Evolutionary conservation across 2,888 invertebrate genomes (phyloP).

Genomic region (Alloplasta piceator): DNA sequence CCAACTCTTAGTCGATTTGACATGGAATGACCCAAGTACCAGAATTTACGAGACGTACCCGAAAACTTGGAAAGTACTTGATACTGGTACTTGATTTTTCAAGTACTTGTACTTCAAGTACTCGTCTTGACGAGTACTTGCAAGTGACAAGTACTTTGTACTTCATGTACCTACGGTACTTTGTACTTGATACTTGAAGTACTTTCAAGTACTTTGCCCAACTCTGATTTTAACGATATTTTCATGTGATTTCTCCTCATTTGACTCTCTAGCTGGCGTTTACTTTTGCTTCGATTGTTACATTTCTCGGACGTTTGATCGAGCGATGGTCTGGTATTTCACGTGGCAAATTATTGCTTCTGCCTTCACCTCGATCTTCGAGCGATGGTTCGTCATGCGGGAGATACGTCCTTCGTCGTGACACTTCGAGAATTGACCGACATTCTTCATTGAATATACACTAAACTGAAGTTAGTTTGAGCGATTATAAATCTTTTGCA

Average conservation of each 20-base stretch:
- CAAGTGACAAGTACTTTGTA: too few relatives aligned
- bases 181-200: too few relatives aligned
- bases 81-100: too few relatives aligned
- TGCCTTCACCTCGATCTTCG: slow-evolving; percentile 52
- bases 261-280: slow-evolving; percentile 13
- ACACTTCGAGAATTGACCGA: slow-evolving; percentile 19
- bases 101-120: too few relatives aligned
- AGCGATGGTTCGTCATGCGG: slow-evolving; percentile 14
- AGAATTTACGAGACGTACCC: too few relatives aligned
- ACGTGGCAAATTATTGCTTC: slow-evolving; percentile 45
- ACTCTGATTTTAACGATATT: too few relatives aligned
- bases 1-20: too few relatives aligned
- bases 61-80: too few relatives aligned
- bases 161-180: too few relatives aligned
- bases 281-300: background rate
- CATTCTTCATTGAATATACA: slow-evolving; percentile 48
- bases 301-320: slow-evolving; percentile 11
- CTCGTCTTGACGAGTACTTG: too few relatives aligned
- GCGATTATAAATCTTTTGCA: slow-evolving; percentile 23
- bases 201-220: too few relatives aligned
- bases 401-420: slow-evolving; percentile 28
- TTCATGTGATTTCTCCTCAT: slow-evolving; percentile 46
- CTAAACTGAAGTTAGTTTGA: slow-evolving; percentile 5
- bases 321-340: slow-evolving; percentile 47
- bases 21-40: too few relatives aligned